Percentiles rank a stretch among this genome's conserved stretches.
These are phyloP conservation scores for Bombus balteatus DNA, from an alignment of 1,140 invertebrate species.

Conservation along the genomic window DNA sequence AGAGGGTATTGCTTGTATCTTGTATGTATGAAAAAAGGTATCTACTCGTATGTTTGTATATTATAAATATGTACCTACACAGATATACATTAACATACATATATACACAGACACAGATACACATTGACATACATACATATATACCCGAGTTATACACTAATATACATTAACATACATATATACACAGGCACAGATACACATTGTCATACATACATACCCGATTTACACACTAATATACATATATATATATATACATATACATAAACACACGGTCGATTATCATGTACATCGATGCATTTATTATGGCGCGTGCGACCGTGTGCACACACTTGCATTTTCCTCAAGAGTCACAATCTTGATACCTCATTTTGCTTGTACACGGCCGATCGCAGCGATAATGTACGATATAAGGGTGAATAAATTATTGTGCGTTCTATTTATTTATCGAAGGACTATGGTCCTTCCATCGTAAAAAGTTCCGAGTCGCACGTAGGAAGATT, in stretches of 20 bases:
- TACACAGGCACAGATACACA: background rate
- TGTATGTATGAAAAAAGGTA: conserved; percentile 31
- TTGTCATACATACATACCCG: too few relatives aligned
- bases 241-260: background rate
- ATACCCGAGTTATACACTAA: too few relatives aligned
- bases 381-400: conserved; percentile 35
- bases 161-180: background rate
- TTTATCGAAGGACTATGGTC: conserved; percentile 46
- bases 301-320: conserved; percentile 14
- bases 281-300: conserved; percentile 42
- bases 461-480: background rate
- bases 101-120: background rate
- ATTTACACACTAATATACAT: background rate
- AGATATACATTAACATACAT: background rate
- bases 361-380: conserved; percentile 58
- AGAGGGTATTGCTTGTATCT: conserved; percentile 42
- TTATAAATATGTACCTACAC: conserved; percentile 30
- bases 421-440: conserved; percentile 72
- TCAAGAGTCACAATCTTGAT: conserved; percentile 42
- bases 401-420: conserved; percentile 61
- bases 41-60: conserved; percentile 14
- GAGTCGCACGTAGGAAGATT: background rate
- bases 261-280: background rate
- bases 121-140: background rate
- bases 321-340: conserved; percentile 27